Evolutionary conservation across 2,113 vertebrate genomes (phyloP), one percentile per base, ranked within the genome.

Genomic region (Bubo bubo): DNA sequence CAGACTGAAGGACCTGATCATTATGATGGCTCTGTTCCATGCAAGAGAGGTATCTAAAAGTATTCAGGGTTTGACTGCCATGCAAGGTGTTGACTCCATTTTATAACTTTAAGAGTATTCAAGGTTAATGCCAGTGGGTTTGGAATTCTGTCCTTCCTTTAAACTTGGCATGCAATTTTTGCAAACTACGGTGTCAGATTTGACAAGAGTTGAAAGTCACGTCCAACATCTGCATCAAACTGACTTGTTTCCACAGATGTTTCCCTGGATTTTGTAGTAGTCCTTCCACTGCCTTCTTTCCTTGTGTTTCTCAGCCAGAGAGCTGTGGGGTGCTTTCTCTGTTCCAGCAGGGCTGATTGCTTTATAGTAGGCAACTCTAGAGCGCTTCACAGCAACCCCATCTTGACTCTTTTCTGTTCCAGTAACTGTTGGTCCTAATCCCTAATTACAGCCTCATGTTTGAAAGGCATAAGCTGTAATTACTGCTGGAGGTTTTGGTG

Each of bases 401-500:
- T 93, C 76, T 94, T 91, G 87, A 10, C 18, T 62, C 73, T 95
- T 76, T 34, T 81, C 26, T 87, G 20, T 91, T 88, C 56, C 75
- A 88, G 3, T 71, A 95, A 81, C 59, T 86, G n/a, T 50, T 92
- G 95, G 79, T 95, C 4, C 2, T 96, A 93, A 96, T 96, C 52
- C 66, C 34, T 94, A 90, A 92, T 93, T 97, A 87, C 53, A 94
- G 20, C 53, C 32, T 84, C 19, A 4, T 58, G 50, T 93, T 75
- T 91, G 60, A 89, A 91, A 64, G 22, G 28, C 26, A 16, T 73
- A 34, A 79, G 3, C 30, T 71, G 35, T 92, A 87, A 94, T 95
- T 88, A 81, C n/a, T 87, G n/a, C 50, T 89, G 76, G 43, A 94
- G 64, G 45, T 95, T 95, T 95, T 87, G 88, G 75, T 89, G 83